Conservation (phyloP, 2,888 invertebrate genomes). For the Hydrotaea diabolus region DNA sequence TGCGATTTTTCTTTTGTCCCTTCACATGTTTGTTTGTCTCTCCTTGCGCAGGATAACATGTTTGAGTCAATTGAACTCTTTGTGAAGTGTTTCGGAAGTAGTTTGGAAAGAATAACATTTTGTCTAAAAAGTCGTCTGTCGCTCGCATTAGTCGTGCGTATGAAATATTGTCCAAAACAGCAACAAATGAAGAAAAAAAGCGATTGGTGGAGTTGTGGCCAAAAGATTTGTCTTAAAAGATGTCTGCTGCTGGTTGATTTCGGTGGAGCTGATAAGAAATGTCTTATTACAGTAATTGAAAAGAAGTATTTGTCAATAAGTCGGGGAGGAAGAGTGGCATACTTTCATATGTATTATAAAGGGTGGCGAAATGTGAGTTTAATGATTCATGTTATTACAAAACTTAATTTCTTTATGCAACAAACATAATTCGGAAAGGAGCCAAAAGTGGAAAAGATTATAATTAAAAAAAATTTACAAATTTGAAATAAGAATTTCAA, state of each 20-base stretch:
- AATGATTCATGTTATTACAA: too few species aligned
- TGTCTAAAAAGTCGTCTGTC: background rate
- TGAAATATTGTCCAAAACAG: constrained; percentile 18
- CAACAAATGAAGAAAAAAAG: background rate
- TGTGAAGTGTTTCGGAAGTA: constrained; percentile 3
- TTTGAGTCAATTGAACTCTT: constrained; percentile 41
- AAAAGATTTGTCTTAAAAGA: constrained; percentile 55
- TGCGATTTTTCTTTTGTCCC: background rate
- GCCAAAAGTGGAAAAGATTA: too few species aligned
- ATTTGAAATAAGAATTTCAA: too few species aligned
- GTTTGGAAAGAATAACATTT: background rate
- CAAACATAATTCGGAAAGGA: too few species aligned
- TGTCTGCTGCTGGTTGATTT: constrained; percentile 47
- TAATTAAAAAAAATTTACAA: too few species aligned
- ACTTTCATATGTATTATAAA: too few species aligned
- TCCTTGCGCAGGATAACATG: background rate
- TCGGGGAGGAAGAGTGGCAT: background rate
- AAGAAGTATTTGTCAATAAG: background rate
- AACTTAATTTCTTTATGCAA: too few species aligned
- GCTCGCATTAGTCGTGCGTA: constrained; percentile 50
- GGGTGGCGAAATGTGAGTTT: too few species aligned
- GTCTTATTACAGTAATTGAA: constrained; percentile 52
- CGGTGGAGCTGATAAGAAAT: constrained; percentile 41
- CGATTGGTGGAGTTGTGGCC: background rate
- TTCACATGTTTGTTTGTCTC: constrained; percentile 16